Evolutionary conservation across 2,888 invertebrate species (phyloP), one percentile per base, ranked within the genome.

Genomic region (Synanthedon myopaeformis): DNA sequence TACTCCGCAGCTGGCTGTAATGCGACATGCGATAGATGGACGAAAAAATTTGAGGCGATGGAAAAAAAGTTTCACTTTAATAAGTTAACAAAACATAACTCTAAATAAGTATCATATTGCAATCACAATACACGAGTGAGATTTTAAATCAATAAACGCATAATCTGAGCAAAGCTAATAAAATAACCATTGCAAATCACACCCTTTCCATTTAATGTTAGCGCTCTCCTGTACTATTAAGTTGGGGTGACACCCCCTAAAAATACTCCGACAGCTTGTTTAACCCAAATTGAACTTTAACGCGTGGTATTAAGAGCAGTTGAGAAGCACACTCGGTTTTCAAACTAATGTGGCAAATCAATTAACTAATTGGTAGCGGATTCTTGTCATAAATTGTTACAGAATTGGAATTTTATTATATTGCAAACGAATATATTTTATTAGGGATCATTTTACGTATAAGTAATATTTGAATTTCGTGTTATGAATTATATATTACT

Each of bases 141-240:
- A 23, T 17, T 53, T 8, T 49, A 53, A 52, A 4, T 63, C 63
- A 58, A 70, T 64, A 72, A 73, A 72, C 71, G 77, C 74, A 79
- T 78, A 79, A 79, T 81, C 74, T 70, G 69, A 66, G 75, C 72
- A 70, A 69, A 70, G 72, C 77, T 81, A 84, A 85, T 84, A 83
- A 79, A 82, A 82, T 84, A 79, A 79, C 79, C 71, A 78, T 80
- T 76, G 75, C 68, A 76, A 80, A 80, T 79, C 78, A 74, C 77
- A 82, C 83, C 85, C 83, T 79, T 81, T 79, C 72, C 58, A 60
- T 65, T 65, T 75, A 79, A 81, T 63, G 71, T 76, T 79, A 72
- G 67, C 69, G 72, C 62, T 70, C 68, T 64, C 54, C 12, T 45
- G 17, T 56, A 57, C 64, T 58, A 60, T 59, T 58, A 61, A 61